Evolutionary conservation across 2,888 invertebrate genomes (phyloP).

Genomic region (Chymomyza caudatula): DNA sequence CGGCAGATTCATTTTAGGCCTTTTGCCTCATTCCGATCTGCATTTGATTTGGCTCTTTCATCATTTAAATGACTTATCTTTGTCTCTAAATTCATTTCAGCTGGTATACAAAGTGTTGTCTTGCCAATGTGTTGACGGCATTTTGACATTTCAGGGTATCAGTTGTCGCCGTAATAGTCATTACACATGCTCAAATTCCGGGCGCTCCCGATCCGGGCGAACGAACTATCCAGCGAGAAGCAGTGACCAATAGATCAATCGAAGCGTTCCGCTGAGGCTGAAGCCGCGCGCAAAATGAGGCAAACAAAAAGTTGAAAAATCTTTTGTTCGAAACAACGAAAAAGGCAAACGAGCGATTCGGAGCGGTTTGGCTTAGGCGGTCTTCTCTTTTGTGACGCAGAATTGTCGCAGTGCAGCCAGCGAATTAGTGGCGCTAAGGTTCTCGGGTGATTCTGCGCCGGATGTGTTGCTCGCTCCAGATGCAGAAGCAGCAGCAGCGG

Average conservation of each 20-base stretch:
- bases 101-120: not conserved
- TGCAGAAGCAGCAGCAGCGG: constrained; percentile 52
- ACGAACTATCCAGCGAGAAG: constrained; percentile 13
- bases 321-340: constrained; percentile 66
- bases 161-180: not conserved
- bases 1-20: constrained; percentile 17
- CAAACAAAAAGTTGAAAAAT: constrained; percentile 71
- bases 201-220: constrained; percentile 2
- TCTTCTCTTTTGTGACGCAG: constrained; percentile 93
- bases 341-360: constrained; percentile 47
- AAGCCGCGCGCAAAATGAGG: constrained; percentile 33
- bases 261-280: not conserved
- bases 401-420: constrained; percentile 96
- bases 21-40: not conserved
- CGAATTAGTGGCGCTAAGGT: constrained; percentile 85
- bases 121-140: not conserved
- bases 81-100: not conserved
- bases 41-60: not conserved
- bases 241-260: not conserved
- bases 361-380: constrained; percentile 69
- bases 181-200: not conserved
- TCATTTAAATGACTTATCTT: not conserved
- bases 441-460: constrained; percentile 63
- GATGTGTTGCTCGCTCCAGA: not conserved
- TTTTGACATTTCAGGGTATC: not conserved